phyloP scores from a whole-genome alignment of 1,140 invertebrate genomes.

The Leucophenga varia region DNA sequence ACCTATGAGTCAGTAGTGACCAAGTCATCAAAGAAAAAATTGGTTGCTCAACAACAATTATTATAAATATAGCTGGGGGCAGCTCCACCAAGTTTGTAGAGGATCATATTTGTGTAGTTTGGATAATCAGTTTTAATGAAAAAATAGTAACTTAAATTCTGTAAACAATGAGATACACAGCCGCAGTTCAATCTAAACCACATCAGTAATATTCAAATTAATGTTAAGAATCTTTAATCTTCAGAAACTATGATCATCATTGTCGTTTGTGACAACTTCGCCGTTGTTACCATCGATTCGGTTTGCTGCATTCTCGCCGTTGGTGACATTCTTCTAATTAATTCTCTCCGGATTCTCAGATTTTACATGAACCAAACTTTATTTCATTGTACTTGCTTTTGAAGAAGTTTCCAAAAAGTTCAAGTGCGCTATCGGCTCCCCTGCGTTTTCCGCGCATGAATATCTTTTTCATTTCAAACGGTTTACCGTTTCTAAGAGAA shows the following conservation, averaged over 20 bases:
- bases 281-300: slow-evolving; percentile 16
- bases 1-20: no score
- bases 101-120: slow-evolving; percentile 15
- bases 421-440: no score
- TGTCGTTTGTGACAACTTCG: slow-evolving; percentile 52
- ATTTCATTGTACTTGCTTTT: slow-evolving; percentile 7
- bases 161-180: no score
- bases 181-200: neutral
- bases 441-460: slow-evolving; percentile 27
- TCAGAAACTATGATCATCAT: slow-evolving; percentile 40
- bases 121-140: slow-evolving; percentile 46
- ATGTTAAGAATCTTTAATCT: neutral
- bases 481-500: no score
- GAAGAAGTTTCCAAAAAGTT: no score
- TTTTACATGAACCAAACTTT: slow-evolving; percentile 8
- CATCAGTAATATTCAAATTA: neutral
- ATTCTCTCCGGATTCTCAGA: slow-evolving; percentile 41
- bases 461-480: no score
- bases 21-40: no score
- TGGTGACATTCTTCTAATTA: slow-evolving; percentile 39
- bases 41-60: no score
- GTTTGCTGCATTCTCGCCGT: slow-evolving; percentile 12
- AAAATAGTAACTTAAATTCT: no score
- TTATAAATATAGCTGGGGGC: no score
- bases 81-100: no score